phyloP scores from a whole-genome alignment of 2,113 vertebrate species.

The Tupaia chinensis region DNA sequence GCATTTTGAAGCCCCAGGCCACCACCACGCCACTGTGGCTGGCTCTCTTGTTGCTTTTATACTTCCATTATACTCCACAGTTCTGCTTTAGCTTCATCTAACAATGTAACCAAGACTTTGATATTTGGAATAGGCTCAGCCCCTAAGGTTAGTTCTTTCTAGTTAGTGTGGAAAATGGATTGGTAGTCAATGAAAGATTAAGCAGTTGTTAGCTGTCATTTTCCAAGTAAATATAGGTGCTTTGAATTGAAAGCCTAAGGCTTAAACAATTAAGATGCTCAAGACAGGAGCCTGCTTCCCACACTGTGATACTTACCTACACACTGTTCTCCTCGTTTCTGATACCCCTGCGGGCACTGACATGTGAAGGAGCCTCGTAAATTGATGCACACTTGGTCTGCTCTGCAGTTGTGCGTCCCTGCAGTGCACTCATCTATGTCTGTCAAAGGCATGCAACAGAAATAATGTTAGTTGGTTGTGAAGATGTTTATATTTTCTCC shows the following conservation, averaged over 20 bases:
- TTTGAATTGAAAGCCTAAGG: neutral
- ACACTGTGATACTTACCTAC: conserved; percentile 89
- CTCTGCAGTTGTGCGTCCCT: conserved; percentile 92
- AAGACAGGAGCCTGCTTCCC: neutral
- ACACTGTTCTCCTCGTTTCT: conserved; percentile 94
- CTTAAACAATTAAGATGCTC: neutral
- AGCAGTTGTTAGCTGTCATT: neutral
- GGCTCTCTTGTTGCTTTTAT: neutral
- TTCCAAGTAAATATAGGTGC: neutral
- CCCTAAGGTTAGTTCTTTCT: conserved; percentile 45
- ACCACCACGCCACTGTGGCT: too few relatives aligned
- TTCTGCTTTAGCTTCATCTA: conserved; percentile 30
- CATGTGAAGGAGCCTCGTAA: conserved; percentile 95
- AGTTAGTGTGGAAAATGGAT: neutral
- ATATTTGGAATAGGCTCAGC: neutral
- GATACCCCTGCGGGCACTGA: conserved; percentile 93
- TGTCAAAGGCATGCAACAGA: conserved; percentile 79
- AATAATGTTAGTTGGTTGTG: conserved; percentile 17
- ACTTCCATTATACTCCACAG: neutral
- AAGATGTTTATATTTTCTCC: neutral
- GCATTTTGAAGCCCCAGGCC: too few relatives aligned
- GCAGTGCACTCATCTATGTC: conserved; percentile 96
- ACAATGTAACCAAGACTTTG: neutral
- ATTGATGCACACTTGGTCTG: conserved; percentile 94
- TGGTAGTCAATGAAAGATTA: neutral